Evolutionary conservation across 2,797 vertebrate genomes (phyloP).

Genomic region (Lagocephalus sceleratus): DNA sequence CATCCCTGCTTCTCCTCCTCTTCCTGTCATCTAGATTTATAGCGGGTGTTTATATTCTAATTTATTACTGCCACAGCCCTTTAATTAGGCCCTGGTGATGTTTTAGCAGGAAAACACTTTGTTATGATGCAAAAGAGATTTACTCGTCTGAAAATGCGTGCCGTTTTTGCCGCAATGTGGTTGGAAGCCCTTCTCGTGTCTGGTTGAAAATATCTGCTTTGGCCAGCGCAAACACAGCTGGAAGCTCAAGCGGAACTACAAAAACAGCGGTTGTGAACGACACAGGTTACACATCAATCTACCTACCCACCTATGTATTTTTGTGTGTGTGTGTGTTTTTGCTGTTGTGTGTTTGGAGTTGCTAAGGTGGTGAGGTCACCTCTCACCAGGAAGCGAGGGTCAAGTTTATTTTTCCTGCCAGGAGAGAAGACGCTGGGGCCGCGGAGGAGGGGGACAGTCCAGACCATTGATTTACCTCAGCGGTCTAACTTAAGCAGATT

Average conservation of each 20-base stretch:
- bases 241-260: not conserved
- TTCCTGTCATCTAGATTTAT: too few species aligned
- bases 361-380: constrained; percentile 49
- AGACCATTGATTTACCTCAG: not conserved
- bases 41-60: too few species aligned
- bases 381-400: constrained; percentile 57
- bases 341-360: constrained; percentile 18
- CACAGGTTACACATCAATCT: not conserved
- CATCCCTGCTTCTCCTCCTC: constrained; percentile 12
- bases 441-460: constrained; percentile 7
- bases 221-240: not conserved
- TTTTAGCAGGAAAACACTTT: too few species aligned
- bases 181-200: not conserved
- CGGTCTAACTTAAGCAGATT: not conserved
- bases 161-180: too few species aligned
- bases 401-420: constrained; percentile 77
- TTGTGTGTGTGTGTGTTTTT: constrained; percentile 8
- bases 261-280: not conserved
- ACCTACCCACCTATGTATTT: not conserved
- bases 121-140: too few species aligned
- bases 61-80: too few species aligned
- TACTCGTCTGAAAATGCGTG: too few species aligned
- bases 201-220: not conserved
- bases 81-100: too few species aligned
- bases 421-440: constrained; percentile 21